Evolutionary conservation across 2,113 vertebrate genomes (phyloP), one percentile per base, ranked within the genome.

Genomic region (Mus spicilegus): DNA sequence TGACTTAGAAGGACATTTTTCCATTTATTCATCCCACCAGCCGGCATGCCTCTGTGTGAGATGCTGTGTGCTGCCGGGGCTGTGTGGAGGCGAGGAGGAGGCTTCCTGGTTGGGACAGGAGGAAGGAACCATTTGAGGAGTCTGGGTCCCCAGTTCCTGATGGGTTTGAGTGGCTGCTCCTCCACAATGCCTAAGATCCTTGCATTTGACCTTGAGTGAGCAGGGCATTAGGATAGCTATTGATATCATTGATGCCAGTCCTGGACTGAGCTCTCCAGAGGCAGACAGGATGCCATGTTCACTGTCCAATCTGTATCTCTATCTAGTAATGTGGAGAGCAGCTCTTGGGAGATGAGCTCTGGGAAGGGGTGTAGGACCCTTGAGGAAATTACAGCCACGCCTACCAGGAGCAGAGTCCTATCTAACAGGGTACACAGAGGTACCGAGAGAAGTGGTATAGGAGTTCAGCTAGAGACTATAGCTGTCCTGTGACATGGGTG

Each of bases 181-280:
- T 75, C 70, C 16, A 13, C 33, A 46, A 30, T n/a, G 22, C 33
- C 54, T 13, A 13, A 42, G 30, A 19, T 69, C n/a, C 63, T 78
- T 65, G 63, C 42, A 85, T 63, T 90, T 95, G 91, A 84, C 91
- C 63, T 96, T 56, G 73, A 63, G 46, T 51, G 73, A 54, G 20
- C 19, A 49, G 58, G 75, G 77, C 33, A 58, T 61, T 70, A 26
- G 49, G 3, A 13, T 61, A 58, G 10, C 16, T 76, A 1, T 61
- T 42, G 49, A 84, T 84, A 56, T 56, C 7, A 10, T 51, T 54
- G 39, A 56, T 30, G 61, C 76, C n/a, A 22, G 28, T 78, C 63
- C 73, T 80, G 65, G 17, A 56, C 39, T 70, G 70, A 77, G 20
- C 70, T 94, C 61, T 20, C 7, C 42, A 46, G 51, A 28, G 63